These are phyloP conservation scores for Chelmon rostratus DNA, from an alignment of 2,797 vertebrate genomes.

Conservation along the genomic window DNA sequence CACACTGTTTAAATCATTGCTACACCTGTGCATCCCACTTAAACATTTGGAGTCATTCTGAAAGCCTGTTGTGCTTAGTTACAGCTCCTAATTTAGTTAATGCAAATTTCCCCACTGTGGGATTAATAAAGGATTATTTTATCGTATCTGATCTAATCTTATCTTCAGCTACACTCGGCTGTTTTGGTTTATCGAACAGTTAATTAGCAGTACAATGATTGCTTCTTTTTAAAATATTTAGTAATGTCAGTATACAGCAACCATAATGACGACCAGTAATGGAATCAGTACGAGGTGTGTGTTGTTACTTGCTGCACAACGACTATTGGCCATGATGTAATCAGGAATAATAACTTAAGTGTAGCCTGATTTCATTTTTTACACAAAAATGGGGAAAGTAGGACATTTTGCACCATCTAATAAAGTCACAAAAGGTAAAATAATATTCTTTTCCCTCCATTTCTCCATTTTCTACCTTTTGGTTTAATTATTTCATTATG, in stretches of 20 bases:
- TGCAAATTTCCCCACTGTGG: no score
- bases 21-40: neutral
- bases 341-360: slow-evolving; percentile 21
- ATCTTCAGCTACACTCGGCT: no score
- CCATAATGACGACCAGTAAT: neutral
- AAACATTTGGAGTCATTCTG: neutral
- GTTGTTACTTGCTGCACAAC: neutral
- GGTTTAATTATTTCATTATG: slow-evolving; percentile 37
- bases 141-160: no score
- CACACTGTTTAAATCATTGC: no score
- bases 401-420: slow-evolving; percentile 21
- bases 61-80: neutral
- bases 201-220: slow-evolving; percentile 1
- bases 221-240: neutral
- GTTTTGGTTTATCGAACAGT: neutral
- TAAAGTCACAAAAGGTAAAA: slow-evolving; percentile 24
- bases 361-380: neutral
- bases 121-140: no score
- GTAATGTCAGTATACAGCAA: neutral
- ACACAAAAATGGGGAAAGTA: slow-evolving; percentile 19
- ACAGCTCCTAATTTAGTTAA: no score
- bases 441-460: no score
- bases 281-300: neutral
- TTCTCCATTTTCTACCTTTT: slow-evolving; percentile 20
- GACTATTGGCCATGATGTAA: slow-evolving; percentile 2